Evolutionary conservation across 2,797 vertebrate genomes (phyloP).

Genomic region (Etheostoma nigrum): DNA sequence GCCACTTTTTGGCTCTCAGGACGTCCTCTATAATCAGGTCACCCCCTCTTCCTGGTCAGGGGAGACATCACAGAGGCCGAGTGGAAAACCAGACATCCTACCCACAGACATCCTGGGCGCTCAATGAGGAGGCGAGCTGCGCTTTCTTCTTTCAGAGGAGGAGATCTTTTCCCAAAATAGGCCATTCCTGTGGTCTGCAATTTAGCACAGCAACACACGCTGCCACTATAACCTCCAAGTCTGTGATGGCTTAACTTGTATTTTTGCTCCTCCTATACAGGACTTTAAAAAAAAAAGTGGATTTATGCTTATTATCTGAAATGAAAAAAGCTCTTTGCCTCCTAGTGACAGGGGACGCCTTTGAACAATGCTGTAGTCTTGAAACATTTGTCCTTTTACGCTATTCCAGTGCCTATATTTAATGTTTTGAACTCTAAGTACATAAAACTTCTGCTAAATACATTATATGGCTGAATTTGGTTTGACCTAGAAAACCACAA

Average conservation of each 20-base stretch:
- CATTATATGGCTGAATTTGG: constrained; percentile 58
- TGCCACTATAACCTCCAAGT: constrained; percentile 77
- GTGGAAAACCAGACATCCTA: constrained; percentile 70
- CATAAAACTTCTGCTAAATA: constrained; percentile 67
- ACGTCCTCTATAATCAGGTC: constrained; percentile 74
- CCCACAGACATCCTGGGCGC: constrained; percentile 77
- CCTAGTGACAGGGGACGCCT: constrained; percentile 61
- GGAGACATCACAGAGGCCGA: constrained; percentile 70
- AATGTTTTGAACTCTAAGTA: constrained; percentile 75
- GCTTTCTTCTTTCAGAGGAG: constrained; percentile 76
- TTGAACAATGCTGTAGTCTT: constrained; percentile 78
- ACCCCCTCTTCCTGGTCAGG: constrained; percentile 75
- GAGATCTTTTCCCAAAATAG: constrained; percentile 81
- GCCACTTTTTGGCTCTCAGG: constrained; percentile 72
- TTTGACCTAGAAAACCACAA: constrained; percentile 59
- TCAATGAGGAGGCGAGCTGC: constrained; percentile 74
- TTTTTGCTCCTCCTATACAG: constrained; percentile 74
- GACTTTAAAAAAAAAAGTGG: constrained; percentile 68
- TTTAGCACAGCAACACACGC: constrained; percentile 76
- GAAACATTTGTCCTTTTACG: constrained; percentile 74
- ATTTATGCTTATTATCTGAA: constrained; percentile 81
- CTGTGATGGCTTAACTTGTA: constrained; percentile 78
- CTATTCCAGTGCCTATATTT: constrained; percentile 79
- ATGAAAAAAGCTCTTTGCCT: constrained; percentile 69
- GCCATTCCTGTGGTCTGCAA: constrained; percentile 84